These are phyloP conservation scores for Cyprichromis sp. DNA, from an alignment of 2,113 vertebrate species.

Conservation along the genomic window DNA sequence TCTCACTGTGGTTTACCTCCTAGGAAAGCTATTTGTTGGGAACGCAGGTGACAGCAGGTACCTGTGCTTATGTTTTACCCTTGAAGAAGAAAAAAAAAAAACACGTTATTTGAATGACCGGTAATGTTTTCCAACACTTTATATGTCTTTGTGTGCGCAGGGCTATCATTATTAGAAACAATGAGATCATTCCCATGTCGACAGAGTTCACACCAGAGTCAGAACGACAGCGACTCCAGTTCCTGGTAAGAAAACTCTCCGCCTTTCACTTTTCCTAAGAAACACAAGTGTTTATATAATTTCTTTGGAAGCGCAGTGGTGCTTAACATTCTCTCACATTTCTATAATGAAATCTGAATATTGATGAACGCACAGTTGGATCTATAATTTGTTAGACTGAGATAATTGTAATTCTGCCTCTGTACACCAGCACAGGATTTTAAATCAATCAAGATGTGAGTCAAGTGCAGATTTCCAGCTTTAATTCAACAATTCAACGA, in stretches of 20 bases:
- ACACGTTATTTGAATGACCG: accelerated
- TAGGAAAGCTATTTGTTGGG: constrained; percentile 90
- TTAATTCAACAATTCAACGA: not conserved
- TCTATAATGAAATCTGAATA: not conserved
- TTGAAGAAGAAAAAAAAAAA: not conserved
- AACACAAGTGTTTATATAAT: not conserved
- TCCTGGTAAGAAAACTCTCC: constrained; percentile 79
- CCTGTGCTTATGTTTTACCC: not conserved
- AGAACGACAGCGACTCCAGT: constrained; percentile 91
- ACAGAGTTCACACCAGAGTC: constrained; percentile 96
- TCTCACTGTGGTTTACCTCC: constrained; percentile 83
- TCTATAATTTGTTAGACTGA: not conserved
- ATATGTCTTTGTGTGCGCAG: constrained; percentile 60
- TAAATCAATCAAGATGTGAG: not conserved
- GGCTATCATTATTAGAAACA: constrained; percentile 88
- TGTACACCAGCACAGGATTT: not conserved
- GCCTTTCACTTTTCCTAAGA: not conserved
- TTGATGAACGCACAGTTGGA: not conserved
- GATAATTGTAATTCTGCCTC: not conserved
- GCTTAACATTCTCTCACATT: not conserved
- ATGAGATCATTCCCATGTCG: constrained; percentile 90
- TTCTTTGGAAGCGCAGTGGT: not conserved
- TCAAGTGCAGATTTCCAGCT: not conserved
- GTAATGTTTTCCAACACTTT: not conserved
- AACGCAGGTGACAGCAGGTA: constrained; percentile 98